Evolutionary conservation across 2,888 invertebrate species (phyloP), one percentile per base, ranked within the genome.

Genomic region (Diaperis boleti): DNA sequence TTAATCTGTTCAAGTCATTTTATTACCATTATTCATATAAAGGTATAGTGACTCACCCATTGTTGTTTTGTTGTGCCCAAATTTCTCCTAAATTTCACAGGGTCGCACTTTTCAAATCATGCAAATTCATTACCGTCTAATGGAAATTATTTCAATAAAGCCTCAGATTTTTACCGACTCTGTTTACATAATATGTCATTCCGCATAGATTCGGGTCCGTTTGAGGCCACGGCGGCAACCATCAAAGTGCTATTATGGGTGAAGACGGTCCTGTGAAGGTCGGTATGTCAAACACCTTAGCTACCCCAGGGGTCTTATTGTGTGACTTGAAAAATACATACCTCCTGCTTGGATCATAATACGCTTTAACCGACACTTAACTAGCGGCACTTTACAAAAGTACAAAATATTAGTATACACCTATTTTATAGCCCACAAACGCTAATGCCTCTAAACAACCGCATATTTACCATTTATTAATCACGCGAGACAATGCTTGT

Each of bases 341-440:
- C 79, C 80, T 78, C 80, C 79, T 71, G 79, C 79, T 74, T 76
- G 67, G 77, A 75, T 73, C 76, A 76, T 79, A 80, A 80, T 79
- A 79, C 75, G 78, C 75, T 78, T 75, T 78, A 78, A 78, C 79
- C 76, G 78, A 79, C 78, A 78, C 78, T 76, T 78, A 77, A 79
- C 76, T 74, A 77, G 75, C 78, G 79, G 77, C 76, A 74, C 71
- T 71, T 71, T 70, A 74, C 77, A 78, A 78, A 79, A 76, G 74
- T 73, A 75, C 75, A 77, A 78, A 78, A 78, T 78, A 77, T 75
- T 74, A 71, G 72, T 74, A 73, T 75, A 74, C 74, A 71, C 72
- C 73, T 76, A 70, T 70, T 73, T 75, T 74, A 73, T 71, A 70
- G 71, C 65, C 39, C 47, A 61, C 61, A 61, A 61, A 44, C 45